Evolutionary conservation across 1,140 invertebrate genomes (phyloP), one percentile per base, ranked within the genome.

Genomic region (Amphibalanus amphitrite): DNA sequence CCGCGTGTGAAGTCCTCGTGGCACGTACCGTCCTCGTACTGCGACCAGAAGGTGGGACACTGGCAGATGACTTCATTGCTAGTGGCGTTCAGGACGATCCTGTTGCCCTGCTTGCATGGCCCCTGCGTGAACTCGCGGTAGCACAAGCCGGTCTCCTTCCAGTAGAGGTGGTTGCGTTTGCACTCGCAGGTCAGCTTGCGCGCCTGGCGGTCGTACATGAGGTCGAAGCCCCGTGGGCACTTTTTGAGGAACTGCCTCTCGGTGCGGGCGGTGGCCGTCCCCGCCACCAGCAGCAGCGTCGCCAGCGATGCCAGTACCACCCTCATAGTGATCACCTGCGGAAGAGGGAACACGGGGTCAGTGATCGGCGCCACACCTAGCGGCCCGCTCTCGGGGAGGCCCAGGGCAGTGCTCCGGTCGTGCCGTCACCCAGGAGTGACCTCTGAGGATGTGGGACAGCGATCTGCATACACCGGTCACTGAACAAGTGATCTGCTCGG

Each of bases 101-200:
- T 67, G 25, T 75, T 73, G 28, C 73, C 73, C 28, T 68, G 69
- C 20, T 65, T 71, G 71, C 74, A 75, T 20, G 74, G 76, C 4
- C 76, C 76, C 47, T 73, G 75, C 15, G 75, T 73, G 71, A 74
- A 74, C 71, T 77, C 75, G 25, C 70, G 65, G 71, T 77, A 77
- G 69, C 76, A 77, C 10, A 73, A 71, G 25, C 75, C 75, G n/a
- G 73, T 75, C 59, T 72, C 64, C 8, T 74, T 73, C 76, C 76
- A 77, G 71, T 75, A 76, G 15, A 77, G 72, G 71, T 77, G 74
- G 71, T 77, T 75, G 64, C 74, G 74, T 28, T 71, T 73, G 59
- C 76, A 77, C 29, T 73, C 71, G 69, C 76, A 77, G 72, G 75
- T 75, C 69, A 75, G 75, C 69, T 76, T 76, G 25, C 74, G 71